Conservation (phyloP, 2,113 vertebrate species). For the Sylvia atricapilla region DNA sequence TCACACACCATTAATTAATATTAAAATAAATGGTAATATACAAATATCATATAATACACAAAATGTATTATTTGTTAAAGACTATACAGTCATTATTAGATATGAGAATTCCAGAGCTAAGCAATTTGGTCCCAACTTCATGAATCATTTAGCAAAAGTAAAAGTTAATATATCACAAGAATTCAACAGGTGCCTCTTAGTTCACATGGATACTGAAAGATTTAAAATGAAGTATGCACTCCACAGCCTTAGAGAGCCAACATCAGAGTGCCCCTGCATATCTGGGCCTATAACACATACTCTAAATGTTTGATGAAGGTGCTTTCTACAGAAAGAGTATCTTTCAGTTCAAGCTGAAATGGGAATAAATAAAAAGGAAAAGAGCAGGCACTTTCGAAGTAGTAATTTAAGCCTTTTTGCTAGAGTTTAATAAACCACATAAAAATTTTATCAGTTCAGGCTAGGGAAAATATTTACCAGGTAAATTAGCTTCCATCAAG, state of each 20-base stretch:
- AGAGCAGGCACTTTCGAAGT: neutral
- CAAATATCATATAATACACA: neutral
- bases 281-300: neutral
- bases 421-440: neutral
- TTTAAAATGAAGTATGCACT: neutral
- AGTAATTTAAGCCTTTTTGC: neutral
- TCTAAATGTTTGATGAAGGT: neutral
- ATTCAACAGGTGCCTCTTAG: neutral
- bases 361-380: neutral
- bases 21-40: neutral
- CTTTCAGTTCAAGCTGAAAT: neutral
- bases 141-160: neutral
- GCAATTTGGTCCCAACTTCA: neutral
- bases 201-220: neutral
- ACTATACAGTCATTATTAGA: neutral
- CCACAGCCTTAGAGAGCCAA: neutral
- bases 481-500: slow-evolving; percentile 88
- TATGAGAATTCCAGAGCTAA: neutral
- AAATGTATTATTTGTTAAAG: neutral
- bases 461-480: slow-evolving; percentile 76
- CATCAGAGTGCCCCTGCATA: neutral
- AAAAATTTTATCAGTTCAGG: neutral
- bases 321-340: neutral
- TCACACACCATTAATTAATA: neutral
- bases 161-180: neutral